phyloP scores from a whole-genome alignment of 2,888 invertebrate genomes.

The Lasioglossum malachurum region DNA sequence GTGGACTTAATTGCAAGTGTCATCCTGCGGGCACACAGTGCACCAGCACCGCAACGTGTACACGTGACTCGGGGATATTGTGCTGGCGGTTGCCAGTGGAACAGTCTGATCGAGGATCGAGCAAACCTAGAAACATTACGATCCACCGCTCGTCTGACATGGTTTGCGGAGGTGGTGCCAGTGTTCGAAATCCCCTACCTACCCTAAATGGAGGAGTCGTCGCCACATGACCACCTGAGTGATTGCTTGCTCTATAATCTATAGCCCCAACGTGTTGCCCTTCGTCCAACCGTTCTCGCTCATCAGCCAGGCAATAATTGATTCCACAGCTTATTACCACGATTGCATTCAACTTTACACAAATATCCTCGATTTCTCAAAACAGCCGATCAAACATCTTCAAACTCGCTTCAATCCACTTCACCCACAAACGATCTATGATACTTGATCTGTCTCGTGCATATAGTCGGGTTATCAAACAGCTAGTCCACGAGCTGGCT shows the following conservation, averaged over 20 bases:
- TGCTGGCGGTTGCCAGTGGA: conserved; percentile 42
- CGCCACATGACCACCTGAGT: background rate
- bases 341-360: background rate
- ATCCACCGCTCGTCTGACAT: conserved; percentile 4
- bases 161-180: background rate
- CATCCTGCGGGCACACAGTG: conserved; percentile 54
- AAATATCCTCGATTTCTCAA: background rate
- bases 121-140: conserved; percentile 50
- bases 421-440: background rate
- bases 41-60: conserved; percentile 52
- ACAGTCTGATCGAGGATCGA: conserved; percentile 45
- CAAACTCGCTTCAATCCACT: background rate
- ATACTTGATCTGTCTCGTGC: background rate
- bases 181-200: background rate
- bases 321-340: background rate
- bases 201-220: background rate
- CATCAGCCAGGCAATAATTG: background rate
- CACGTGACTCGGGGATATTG: conserved; percentile 56
- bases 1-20: conserved; percentile 66
- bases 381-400: background rate
- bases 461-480: no score
- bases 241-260: background rate
- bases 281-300: background rate
- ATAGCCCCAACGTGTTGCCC: background rate
- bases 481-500: background rate